These are phyloP conservation scores for Hyalella azteca DNA, from an alignment of 2,888 invertebrate species.

Conservation along the genomic window DNA sequence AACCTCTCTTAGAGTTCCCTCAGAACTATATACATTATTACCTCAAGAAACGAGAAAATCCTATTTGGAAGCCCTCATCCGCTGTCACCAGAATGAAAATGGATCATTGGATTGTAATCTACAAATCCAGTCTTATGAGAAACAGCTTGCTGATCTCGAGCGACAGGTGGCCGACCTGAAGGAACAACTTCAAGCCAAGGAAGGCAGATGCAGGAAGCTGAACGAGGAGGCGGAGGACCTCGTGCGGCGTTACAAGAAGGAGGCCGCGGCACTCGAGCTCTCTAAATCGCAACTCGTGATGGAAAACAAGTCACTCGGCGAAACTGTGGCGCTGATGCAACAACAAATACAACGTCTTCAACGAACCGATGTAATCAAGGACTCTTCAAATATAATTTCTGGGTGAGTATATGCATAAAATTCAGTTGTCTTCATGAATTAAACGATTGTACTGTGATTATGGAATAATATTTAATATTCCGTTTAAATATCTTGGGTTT, in stretches of 20 bases:
- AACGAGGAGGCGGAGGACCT: constrained; percentile 45
- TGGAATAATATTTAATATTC: too few species aligned
- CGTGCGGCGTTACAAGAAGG: constrained; percentile 37
- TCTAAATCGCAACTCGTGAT: background rate
- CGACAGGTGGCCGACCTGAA: constrained; percentile 3
- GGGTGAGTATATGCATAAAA: too few species aligned
- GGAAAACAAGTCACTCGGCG: background rate
- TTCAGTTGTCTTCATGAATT: too few species aligned
- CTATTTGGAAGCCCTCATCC: background rate
- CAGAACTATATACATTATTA: background rate
- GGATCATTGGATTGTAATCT: background rate
- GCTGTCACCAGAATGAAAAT: background rate
- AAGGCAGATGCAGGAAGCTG: constrained; percentile 35
- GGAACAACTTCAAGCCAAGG: constrained; percentile 19
- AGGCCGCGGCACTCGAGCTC: background rate
- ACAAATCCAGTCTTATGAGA: background rate
- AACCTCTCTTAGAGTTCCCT: background rate
- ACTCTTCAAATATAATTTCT: too few species aligned
- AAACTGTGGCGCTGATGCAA: background rate
- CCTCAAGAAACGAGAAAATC: background rate
- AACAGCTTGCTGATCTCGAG: background rate
- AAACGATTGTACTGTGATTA: too few species aligned
- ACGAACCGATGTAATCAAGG: too few species aligned
- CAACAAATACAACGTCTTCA: background rate
- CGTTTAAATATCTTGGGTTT: too few species aligned